Percentiles rank a stretch among this genome's conserved stretches.
phyloP scores from a whole-genome alignment of 23 tunicate genomes.

The Ciona savignyi region DNA sequence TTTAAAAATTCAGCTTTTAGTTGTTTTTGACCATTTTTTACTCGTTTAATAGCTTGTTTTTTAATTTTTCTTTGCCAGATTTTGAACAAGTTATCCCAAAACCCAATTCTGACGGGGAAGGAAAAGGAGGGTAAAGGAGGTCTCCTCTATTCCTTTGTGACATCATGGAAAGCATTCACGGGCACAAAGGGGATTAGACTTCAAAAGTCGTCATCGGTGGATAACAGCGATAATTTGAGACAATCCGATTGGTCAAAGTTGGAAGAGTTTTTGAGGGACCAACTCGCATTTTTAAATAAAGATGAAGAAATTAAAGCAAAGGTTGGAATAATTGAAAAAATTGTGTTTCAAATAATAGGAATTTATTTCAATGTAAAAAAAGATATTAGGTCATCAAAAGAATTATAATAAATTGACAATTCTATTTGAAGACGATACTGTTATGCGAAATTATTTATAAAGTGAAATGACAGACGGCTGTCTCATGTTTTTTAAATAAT shows the following conservation, averaged over 20 bases:
- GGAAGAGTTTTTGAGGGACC: constrained; percentile 73
- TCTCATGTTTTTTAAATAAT: neutral
- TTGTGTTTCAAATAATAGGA: too few relatives aligned
- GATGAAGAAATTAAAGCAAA: constrained; percentile 75
- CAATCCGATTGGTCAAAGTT: constrained; percentile 73
- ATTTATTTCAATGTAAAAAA: too few relatives aligned
- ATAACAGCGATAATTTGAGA: neutral
- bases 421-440: too few relatives aligned
- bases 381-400: too few relatives aligned
- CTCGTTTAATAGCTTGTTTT: too few relatives aligned
- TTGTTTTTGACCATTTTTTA: too few relatives aligned
- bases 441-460: too few relatives aligned
- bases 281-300: constrained; percentile 62
- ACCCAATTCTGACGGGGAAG: neutral
- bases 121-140: neutral
- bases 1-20: too few relatives aligned
- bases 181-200: neutral
- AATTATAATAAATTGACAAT: too few relatives aligned
- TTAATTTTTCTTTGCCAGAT: too few relatives aligned
- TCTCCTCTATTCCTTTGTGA: neutral
- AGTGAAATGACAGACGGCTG: too few relatives aligned
- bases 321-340: too few relatives aligned
- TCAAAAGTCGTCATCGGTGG: neutral
- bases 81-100: neutral
- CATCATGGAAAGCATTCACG: neutral